Evolutionary conservation across 92 coral and sea anemone species (phyloP), one percentile per base, ranked within the genome.

Genomic region (Porites evermanni): DNA sequence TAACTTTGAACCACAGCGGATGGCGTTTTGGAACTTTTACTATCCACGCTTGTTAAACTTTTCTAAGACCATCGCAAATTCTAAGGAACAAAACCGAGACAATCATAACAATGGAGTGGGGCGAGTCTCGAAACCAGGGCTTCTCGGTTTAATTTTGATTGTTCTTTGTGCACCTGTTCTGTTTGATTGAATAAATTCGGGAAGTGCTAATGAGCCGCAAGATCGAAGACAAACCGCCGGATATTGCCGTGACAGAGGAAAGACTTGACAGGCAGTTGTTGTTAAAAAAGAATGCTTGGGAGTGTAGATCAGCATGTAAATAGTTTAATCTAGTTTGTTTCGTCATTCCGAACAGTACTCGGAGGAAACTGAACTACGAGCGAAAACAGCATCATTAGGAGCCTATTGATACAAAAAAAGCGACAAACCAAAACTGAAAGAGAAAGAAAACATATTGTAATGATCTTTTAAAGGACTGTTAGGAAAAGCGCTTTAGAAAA

Each of bases 21-120:
- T 93, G 87, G 94, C 96, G 20, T 91, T 93, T 50, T 93, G 96
- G 96, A 93, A 90, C 79, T 74, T 76, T 67, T 90, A 90, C 87
- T 75, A 82, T n/a, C 94, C 91, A 7, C 88, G 66, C 59, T 24
- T 93, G 44, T 17, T 70, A 12, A 75, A 83, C 54, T 70, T 67
- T 44, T 74, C 91, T 38, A 73, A 79, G 17, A 65, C 14, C 82
- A 14, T 69, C 5, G 14, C 23, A 9, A 26, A 10, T 7, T 4
- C 67, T 12, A 23, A 3, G 13, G 60, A 56, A 11, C 61, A 6
- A 8, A 79, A 61, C 21, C 32, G 12, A 7, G 47, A 21, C 3
- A 59, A 20, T 59, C 14, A 47, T 17, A 71, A 20, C 12, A 32
- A 51, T 1, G 63, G 73, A 21, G 26, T 20, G 78, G 66, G 17